Evolutionary conservation across 1,140 invertebrate species (phyloP).

Genomic region (Drosophila ercepeae): DNA sequence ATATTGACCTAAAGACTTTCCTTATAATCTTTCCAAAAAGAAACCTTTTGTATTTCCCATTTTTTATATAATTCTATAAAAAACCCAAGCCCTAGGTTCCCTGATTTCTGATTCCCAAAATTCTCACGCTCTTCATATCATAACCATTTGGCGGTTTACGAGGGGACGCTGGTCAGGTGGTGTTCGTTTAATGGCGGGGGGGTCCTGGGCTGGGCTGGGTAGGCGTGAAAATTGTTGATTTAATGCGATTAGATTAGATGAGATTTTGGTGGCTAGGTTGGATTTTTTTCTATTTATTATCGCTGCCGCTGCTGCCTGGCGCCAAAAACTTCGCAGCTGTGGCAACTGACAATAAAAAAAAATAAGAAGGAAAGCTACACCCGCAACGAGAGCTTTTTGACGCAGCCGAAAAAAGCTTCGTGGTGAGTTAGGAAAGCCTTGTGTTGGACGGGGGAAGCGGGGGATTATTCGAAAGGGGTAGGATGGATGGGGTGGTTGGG

Average conservation of each 20-base stretch:
- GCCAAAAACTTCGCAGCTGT: conserved; percentile 55
- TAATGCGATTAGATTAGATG: conserved; percentile 70
- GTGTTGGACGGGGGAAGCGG: neutral
- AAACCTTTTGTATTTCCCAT: too few relatives aligned
- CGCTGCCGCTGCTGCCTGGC: conserved; percentile 40
- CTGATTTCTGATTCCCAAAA: too few relatives aligned
- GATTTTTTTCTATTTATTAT: conserved; percentile 1
- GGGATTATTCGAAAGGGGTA: conserved; percentile 2
- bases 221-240: conserved; percentile 52
- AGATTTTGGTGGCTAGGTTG: conserved; percentile 44
- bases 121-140: conserved; percentile 23
- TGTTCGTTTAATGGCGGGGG: neutral
- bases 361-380: conserved; percentile 37
- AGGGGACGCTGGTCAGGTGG: conserved; percentile 6
- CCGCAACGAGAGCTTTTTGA: conserved; percentile 38
- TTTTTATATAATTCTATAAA: too few relatives aligned
- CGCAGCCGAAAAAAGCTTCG: conserved; percentile 47
- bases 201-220: conserved; percentile 1
- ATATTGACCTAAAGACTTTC: too few relatives aligned
- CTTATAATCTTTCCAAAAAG: too few relatives aligned
- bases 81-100: too few relatives aligned
- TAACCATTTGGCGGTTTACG: conserved; percentile 35
- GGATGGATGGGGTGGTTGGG: conserved; percentile 16
- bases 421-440: conserved; percentile 49
- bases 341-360: conserved; percentile 13